These are phyloP conservation scores for Manduca sexta DNA, from an alignment of 1,140 invertebrate genomes.

Conservation along the genomic window DNA sequence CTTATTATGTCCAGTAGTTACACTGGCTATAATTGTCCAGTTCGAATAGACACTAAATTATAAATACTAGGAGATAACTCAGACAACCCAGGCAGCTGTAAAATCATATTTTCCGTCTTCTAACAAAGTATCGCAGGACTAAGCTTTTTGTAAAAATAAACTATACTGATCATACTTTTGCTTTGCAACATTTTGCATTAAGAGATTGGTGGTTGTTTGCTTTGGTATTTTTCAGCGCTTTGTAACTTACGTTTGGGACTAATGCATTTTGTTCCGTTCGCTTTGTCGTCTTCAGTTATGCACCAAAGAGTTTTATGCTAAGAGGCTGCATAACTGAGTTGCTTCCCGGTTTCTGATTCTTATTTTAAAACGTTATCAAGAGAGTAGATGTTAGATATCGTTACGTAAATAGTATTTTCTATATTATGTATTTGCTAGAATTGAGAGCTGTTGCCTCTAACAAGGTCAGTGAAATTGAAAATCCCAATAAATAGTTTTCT, in stretches of 20 bases:
- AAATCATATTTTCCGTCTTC: neutral
- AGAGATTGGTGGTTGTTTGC: constrained; percentile 13
- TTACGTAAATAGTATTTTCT: too few species aligned
- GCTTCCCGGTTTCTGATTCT: too few species aligned
- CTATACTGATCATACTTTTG: neutral
- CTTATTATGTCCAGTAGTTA: too few species aligned
- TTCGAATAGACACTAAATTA: too few species aligned
- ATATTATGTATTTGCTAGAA: too few species aligned
- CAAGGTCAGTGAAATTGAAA: too few species aligned
- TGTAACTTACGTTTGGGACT: neutral
- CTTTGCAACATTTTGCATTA: constrained; percentile 16
- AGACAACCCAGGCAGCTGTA: neutral
- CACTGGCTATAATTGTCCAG: too few species aligned
- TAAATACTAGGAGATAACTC: neutral
- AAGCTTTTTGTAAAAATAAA: neutral
- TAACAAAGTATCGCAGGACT: neutral
- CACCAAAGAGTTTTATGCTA: neutral
- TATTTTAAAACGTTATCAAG: too few species aligned
- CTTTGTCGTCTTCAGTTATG: neutral
- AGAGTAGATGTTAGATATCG: too few species aligned
- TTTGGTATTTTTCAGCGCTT: neutral
- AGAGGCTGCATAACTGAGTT: neutral
- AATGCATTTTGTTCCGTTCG: neutral
- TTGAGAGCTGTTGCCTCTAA: too few species aligned
- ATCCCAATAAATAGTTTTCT: too few species aligned